A percentile compares a stretch with the other conserved stretches of the same genome.
Conservation (phyloP, 2,113 vertebrate species). For the Callospermophilus lateralis region DNA sequence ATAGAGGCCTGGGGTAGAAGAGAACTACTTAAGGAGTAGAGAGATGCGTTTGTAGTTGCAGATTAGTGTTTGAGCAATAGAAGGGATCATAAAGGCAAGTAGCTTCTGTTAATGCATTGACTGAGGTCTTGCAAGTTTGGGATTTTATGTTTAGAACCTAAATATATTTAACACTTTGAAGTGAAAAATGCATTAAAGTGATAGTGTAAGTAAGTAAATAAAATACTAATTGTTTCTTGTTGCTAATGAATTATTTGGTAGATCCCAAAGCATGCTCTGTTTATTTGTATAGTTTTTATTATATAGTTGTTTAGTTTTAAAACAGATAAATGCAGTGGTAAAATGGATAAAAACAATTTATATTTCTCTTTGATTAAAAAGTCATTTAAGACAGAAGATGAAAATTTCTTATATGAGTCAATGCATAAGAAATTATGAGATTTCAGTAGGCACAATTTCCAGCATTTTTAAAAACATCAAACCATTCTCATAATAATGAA, state of each 20-base stretch:
- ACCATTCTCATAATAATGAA: background rate
- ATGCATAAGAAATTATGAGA: background rate
- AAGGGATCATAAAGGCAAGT: background rate
- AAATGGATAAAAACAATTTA: background rate
- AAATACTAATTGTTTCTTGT: background rate
- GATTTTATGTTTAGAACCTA: conserved; percentile 28
- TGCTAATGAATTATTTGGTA: background rate
- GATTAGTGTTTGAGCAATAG: background rate
- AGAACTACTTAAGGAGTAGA: background rate
- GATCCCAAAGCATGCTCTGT: background rate
- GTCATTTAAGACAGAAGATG: background rate
- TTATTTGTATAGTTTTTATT: conserved; percentile 38
- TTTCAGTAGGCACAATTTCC: conserved; percentile 47
- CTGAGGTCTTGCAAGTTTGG: background rate
- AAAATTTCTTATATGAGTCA: conserved; percentile 43
- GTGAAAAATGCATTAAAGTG: background rate
- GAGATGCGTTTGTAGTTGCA: background rate
- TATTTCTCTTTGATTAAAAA: conserved; percentile 17
- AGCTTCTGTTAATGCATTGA: background rate
- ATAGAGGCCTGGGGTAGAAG: background rate
- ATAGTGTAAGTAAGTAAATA: background rate
- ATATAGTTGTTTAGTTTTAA: background rate
- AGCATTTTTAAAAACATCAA: conserved; percentile 48
- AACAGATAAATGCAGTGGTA: background rate
- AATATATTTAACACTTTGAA: conserved; percentile 15